Base-by-base conservation (phyloP, 1,140 invertebrate species). In the Brachionus calyciflorus region DNA sequence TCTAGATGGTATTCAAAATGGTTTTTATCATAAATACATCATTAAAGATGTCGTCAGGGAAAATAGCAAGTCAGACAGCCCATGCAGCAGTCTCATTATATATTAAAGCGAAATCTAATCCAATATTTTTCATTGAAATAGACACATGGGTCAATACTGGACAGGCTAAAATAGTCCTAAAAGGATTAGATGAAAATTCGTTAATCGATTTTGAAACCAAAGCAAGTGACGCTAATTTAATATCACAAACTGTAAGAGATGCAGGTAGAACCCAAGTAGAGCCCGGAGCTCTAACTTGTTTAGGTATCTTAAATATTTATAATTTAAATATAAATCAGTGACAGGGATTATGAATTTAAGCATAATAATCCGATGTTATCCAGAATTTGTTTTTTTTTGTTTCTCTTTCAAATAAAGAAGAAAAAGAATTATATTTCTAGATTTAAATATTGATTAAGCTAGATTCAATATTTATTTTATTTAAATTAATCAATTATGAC, bases 211-310 rank as follows among this genome's bases (percentile, higher is more conserved):
- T 76, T 41, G 49, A 76, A 41, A 37, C 55, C 9, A 14, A 48
- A 41, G 49, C 73, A 7, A 19, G 17, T 1, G 2, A 57, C 1
- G 17, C 17, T 24, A 19, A 28, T 60, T 10, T 76, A 21, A 7
- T 60, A 49, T 89, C 90, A 26, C 89, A 89, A 79, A 79, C 92
- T 9, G 90, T 96, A 79, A 85, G 88, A 78, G 94, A 97, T 87
- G 93, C 93, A 24, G 94, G 94, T 21, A 88, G 90, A 79, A 97
- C 94, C 24, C 92, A 97, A 86, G 90, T 96, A 78, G 89, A 89
- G 37, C 87, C 89, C 24, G 93, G 93, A 77, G 91, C 91, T 21
- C 88, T 88, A 79, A 98, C 94, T 79, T 93, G 96, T 19, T 85
- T 95, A 68, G 93, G 91, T 41, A 48, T 28, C 4, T 14, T 46